These are phyloP conservation scores for Dryobotodes eremita DNA, from an alignment of 2,888 invertebrate species.

Conservation along the genomic window DNA sequence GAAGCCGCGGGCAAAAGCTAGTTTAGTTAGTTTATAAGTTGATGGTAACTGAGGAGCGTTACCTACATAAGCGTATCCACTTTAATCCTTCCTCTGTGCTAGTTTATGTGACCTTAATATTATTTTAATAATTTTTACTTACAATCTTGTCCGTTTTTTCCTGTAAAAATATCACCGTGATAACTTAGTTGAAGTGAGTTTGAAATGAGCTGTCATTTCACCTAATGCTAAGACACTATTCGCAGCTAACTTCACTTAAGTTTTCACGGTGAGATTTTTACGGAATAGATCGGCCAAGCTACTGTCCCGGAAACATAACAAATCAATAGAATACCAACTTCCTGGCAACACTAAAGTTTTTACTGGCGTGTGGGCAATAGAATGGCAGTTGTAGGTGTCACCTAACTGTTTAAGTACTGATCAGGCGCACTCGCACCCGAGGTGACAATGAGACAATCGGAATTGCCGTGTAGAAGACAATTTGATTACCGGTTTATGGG, in stretches of 20 bases:
- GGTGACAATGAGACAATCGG: constrained; percentile 54
- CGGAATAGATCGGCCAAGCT: no score
- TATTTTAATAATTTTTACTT: not conserved
- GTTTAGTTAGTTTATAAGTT: no score
- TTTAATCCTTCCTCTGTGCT: not conserved
- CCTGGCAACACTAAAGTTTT: constrained; percentile 38
- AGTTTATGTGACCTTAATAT: not conserved
- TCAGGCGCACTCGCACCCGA: constrained; percentile 18
- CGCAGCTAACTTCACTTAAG: no score
- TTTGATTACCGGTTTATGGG: constrained; percentile 23
- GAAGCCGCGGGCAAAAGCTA: no score
- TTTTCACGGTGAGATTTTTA: no score
- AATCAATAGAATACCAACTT: not conserved
- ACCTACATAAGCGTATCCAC: not conserved
- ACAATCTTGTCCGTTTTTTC: no score
- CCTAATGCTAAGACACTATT: no score
- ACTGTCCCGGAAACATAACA: not conserved
- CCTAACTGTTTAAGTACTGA: constrained; percentile 38
- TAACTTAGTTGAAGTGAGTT: no score
- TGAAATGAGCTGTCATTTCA: no score
- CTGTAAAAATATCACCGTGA: no score
- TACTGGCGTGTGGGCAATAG: constrained; percentile 45
- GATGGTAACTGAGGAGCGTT: not conserved
- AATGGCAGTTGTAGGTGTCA: constrained; percentile 53
- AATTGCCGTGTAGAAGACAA: constrained; percentile 3